Percentiles rank a stretch among this genome's conserved stretches.
phyloP scores from a whole-genome alignment of 2,888 invertebrate species.

The Drosophila imparisetae region DNA sequence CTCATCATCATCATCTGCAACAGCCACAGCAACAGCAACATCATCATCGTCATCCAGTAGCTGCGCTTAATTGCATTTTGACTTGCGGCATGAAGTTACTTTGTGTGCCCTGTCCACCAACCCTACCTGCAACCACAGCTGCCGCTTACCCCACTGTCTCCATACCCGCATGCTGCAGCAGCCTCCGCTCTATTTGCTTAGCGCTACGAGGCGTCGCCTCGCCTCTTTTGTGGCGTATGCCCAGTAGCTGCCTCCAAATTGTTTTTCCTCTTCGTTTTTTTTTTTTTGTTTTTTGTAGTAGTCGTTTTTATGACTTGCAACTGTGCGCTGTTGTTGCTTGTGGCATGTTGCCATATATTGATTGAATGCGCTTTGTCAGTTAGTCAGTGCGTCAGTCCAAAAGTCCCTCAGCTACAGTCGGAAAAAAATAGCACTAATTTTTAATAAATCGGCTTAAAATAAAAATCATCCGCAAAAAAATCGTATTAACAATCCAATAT shows the following conservation, averaged over 20 bases:
- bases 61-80: conserved; percentile 80
- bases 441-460: not conserved
- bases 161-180: conserved; percentile 34
- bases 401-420: not conserved
- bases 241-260: conserved; percentile 69
- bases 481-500: not conserved
- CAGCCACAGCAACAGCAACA: conserved; percentile 15
- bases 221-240: conserved; percentile 73
- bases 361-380: conserved; percentile 77
- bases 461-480: not conserved
- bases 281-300: conserved; percentile 43
- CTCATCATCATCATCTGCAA: conserved; percentile 28
- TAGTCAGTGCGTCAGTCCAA: conserved; percentile 28
- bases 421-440: not conserved
- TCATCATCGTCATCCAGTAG: conserved; percentile 48
- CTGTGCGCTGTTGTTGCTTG: conserved; percentile 56
- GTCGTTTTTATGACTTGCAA: conserved; percentile 78
- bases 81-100: conserved; percentile 81
- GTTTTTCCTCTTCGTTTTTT: conserved; percentile 25
- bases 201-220: conserved; percentile 67
- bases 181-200: conserved; percentile 73
- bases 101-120: conserved; percentile 51
- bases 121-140: not conserved
- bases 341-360: conserved; percentile 54
- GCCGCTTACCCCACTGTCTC: conserved; percentile 19